These are phyloP conservation scores for Hybognathus amarus DNA, from an alignment of 2,797 vertebrate genomes.

Conservation along the genomic window DNA sequence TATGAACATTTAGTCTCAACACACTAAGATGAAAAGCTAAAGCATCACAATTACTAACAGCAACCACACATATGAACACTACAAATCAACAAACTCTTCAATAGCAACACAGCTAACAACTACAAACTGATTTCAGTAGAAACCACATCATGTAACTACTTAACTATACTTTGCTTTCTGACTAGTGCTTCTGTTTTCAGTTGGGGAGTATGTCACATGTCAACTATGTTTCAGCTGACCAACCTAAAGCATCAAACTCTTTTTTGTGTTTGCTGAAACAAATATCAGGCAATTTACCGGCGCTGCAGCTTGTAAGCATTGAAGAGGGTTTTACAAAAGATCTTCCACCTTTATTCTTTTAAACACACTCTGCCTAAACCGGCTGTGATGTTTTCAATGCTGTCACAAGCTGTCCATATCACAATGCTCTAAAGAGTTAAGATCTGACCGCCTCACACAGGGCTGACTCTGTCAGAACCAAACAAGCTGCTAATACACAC, in stretches of 20 bases:
- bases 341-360: neutral
- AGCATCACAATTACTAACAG: neutral
- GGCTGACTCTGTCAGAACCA: neutral
- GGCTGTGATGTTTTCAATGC: neutral
- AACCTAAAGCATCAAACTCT: neutral
- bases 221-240: neutral
- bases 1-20: no score
- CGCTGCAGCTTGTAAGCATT: neutral
- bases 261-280: constrained; percentile 5
- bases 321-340: neutral
- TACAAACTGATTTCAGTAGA: constrained; percentile 4
- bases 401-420: neutral
- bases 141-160: neutral
- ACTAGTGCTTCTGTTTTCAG: neutral
- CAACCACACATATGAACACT: neutral
- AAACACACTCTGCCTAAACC: neutral
- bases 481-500: neutral
- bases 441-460: neutral
- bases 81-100: constrained; percentile 12
- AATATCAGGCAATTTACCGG: neutral
- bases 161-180: neutral
- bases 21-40: constrained; percentile 2
- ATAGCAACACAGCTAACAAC: neutral
- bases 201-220: neutral
- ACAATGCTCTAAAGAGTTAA: neutral